Percentiles rank a stretch among this genome's conserved stretches.
Evolutionary conservation across 2,797 vertebrate genomes (phyloP).

Genomic region (Crypturellus tataupa): DNA sequence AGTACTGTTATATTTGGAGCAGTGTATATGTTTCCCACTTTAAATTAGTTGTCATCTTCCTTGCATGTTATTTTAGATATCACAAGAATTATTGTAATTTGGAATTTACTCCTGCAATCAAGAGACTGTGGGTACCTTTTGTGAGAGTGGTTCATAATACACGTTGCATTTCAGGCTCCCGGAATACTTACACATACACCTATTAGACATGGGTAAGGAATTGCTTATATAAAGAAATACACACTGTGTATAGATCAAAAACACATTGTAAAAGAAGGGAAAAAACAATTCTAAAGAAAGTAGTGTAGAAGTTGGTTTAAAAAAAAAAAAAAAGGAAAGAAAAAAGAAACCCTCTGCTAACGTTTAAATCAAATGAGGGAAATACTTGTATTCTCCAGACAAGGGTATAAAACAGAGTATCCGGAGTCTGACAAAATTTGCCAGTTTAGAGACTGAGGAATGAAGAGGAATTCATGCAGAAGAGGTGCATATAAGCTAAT

Average conservation of each 20-base stretch:
- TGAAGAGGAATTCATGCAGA: neutral
- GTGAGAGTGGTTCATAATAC: neutral
- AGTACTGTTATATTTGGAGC: neutral
- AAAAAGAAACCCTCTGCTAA: neutral
- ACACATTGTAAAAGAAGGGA: neutral
- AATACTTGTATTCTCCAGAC: neutral
- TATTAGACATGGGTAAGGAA: neutral
- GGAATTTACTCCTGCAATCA: neutral
- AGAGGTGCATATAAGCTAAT: neutral
- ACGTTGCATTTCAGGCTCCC: neutral
- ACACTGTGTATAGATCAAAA: neutral
- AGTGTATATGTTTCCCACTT: neutral
- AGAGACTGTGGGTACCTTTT: neutral
- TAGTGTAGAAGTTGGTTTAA: neutral
- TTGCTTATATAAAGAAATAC: neutral
- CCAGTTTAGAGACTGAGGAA: neutral
- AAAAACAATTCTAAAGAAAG: neutral
- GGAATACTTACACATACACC: neutral
- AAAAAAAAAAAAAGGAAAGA: neutral
- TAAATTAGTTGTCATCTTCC: neutral
- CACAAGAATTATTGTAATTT: neutral
- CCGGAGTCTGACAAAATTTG: neutral
- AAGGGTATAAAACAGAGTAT: neutral
- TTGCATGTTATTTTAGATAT: neutral
- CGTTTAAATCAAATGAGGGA: neutral